Evolutionary conservation across 2,888 invertebrate species (phyloP), one percentile per base, ranked within the genome.

Genomic region (Frankliniella fusca): DNA sequence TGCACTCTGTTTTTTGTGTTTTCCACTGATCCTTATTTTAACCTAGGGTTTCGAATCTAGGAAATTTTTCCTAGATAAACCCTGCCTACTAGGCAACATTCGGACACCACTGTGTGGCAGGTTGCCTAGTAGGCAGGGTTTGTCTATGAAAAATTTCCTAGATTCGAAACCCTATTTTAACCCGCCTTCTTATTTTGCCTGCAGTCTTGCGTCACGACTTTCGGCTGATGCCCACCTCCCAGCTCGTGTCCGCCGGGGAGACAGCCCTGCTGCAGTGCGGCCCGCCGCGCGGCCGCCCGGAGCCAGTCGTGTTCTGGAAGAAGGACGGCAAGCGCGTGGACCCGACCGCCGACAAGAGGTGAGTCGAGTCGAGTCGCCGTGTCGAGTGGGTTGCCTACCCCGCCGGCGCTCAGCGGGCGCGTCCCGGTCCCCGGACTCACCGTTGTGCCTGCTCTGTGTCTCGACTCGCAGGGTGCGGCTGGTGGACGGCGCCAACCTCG

Each of bases 401-500:
- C 3, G 3, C 15, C 54, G 54, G 54, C 54, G 18, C 15, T 54
- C 54, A 5, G 7, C 50, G 12, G 9, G 10, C 50, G 50, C 50
- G 50, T 50, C 10, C 12, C 50, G 9, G 10, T 12, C 50, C 9
- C 12, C 10, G 20, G 5, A 15, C 54, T 12, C 10, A 15, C 15
- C 15, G 5, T 20, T 5, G 15, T 15, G 12, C 12, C 18, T 15
- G 18, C 15, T 11, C 54, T 54, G 54, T 20, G 15, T 20, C 54
- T 54, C 20, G 12, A 15, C 20, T 12, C 15, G 10, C 54, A 54
- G 70, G 70, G 70, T 76, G 27, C 70, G 70, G 11, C 91, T 97
- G 85, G 93, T 94, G 84, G 96, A 97, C 86, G 95, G 94, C 84
- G 96, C 97, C 81, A 95, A 94, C 38, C 48, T 48, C 10, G 70